Percentiles rank a stretch among this genome's conserved stretches.
These are phyloP conservation scores for Akabosia matsudoensis DNA, from an alignment of 1,140 invertebrate species.

Conservation along the genomic window DNA sequence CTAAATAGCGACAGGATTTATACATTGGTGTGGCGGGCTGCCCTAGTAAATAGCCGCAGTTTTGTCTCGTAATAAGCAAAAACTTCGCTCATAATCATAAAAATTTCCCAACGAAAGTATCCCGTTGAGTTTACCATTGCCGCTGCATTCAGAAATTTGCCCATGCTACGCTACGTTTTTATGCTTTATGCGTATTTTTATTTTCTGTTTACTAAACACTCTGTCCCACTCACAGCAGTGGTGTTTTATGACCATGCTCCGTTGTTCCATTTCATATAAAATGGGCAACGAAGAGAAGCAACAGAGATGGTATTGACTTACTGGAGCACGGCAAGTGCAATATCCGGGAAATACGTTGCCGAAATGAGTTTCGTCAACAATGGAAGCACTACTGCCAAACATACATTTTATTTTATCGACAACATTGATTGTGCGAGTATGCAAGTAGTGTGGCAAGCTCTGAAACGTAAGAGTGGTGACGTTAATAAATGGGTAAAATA, in stretches of 20 bases:
- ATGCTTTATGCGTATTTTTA: not conserved
- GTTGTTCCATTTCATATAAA: conserved; percentile 7
- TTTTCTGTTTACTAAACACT: not conserved
- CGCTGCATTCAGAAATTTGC: not conserved
- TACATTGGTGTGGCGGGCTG: too few relatives aligned
- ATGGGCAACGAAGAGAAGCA: not conserved
- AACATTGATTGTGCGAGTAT: conserved; percentile 18
- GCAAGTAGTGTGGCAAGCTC: not conserved
- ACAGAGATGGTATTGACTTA: conserved; percentile 7
- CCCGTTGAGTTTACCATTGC: not conserved
- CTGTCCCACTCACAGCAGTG: not conserved
- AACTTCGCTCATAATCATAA: not conserved
- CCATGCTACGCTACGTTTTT: too few relatives aligned
- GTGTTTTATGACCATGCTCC: not conserved
- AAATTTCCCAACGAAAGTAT: not conserved
- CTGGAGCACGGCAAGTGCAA: conserved; percentile 32
- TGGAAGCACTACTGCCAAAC: not conserved
- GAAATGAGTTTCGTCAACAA: conserved; percentile 22
- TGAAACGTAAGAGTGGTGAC: not conserved
- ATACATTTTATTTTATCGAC: conserved; percentile 1
- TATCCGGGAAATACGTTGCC: conserved; percentile 37
- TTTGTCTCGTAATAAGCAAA: not conserved
- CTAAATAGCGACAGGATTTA: too few relatives aligned
- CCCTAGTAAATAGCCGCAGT: too few relatives aligned
- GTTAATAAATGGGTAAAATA: not conserved